Evolutionary conservation across 2,113 vertebrate genomes (phyloP).

Genomic region (Spea multiplicata): DNA sequence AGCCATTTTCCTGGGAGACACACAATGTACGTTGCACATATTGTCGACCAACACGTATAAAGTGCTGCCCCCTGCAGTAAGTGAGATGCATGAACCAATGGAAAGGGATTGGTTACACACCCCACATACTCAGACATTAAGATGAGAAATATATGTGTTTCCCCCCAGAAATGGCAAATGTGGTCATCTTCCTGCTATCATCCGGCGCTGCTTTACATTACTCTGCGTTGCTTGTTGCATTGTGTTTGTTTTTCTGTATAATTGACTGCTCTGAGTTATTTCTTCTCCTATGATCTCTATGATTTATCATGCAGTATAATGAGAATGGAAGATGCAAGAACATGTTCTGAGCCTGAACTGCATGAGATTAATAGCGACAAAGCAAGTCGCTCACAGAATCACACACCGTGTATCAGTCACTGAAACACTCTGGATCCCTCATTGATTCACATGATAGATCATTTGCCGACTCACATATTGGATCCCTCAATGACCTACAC

Average conservation of each 20-base stretch:
- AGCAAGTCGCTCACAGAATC: background rate
- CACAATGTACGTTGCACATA: too few relatives aligned
- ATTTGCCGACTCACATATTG: background rate
- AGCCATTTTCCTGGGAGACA: too few relatives aligned
- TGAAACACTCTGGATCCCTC: background rate
- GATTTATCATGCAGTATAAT: conserved; percentile 27
- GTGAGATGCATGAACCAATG: too few relatives aligned
- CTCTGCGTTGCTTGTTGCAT: background rate
- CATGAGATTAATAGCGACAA: conserved; percentile 10
- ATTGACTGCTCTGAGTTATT: background rate
- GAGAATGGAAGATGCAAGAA: conserved; percentile 10
- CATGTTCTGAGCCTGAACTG: conserved; percentile 26
- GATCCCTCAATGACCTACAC: background rate
- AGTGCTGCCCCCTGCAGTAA: too few relatives aligned
- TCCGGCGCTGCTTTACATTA: background rate
- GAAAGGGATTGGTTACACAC: too few relatives aligned
- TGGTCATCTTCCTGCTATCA: too few relatives aligned
- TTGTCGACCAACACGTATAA: too few relatives aligned
- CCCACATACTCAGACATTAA: too few relatives aligned
- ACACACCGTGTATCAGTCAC: background rate
- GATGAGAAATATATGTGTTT: too few relatives aligned
- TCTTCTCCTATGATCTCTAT: background rate
- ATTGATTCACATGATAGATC: background rate
- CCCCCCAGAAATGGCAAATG: too few relatives aligned
- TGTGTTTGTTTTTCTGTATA: background rate